A percentile compares a stretch with the other conserved stretches of the same genome.
phyloP scores from a whole-genome alignment of 2,888 invertebrate genomes.

The Drosophila nr. perissopoda region DNA sequence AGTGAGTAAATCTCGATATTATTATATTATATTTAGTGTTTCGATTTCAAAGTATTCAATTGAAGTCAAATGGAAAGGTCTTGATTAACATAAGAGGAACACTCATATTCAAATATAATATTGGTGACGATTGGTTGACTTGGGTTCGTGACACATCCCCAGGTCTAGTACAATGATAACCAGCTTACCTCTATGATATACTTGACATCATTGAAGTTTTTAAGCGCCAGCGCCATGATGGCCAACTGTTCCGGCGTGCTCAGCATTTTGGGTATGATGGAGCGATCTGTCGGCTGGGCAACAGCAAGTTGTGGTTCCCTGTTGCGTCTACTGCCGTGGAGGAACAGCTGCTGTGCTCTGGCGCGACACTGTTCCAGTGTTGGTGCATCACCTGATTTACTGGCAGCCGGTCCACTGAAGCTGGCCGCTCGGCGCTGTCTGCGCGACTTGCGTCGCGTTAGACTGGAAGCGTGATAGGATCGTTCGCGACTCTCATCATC shows the following conservation, averaged over 20 bases:
- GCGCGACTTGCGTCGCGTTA: constrained; percentile 77
- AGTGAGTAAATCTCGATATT: neutral
- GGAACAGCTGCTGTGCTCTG: constrained; percentile 52
- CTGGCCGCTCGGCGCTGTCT: constrained; percentile 79
- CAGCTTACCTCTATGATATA: constrained; percentile 91
- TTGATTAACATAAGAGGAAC: neutral
- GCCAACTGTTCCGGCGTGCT: constrained; percentile 91
- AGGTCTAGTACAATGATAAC: neutral
- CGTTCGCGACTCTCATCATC: constrained; percentile 83
- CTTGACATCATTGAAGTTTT: constrained; percentile 90
- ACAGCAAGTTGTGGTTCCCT: constrained; percentile 5
- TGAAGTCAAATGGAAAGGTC: neutral
- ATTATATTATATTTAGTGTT: neutral
- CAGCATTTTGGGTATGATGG: constrained; percentile 87
- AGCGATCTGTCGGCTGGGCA: constrained; percentile 59
- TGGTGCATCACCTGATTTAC: constrained; percentile 20
- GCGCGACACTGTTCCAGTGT: constrained; percentile 58
- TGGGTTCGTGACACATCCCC: neutral
- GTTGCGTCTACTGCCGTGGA: constrained; percentile 13
- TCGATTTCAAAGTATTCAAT: neutral
- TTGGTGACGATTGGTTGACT: neutral
- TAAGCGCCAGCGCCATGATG: constrained; percentile 90
- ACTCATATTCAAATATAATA: neutral
- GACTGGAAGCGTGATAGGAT: constrained; percentile 72
- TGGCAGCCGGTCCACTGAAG: constrained; percentile 69